phyloP scores from a whole-genome alignment of 2,888 invertebrate species.

The Drosophila crucigera region DNA sequence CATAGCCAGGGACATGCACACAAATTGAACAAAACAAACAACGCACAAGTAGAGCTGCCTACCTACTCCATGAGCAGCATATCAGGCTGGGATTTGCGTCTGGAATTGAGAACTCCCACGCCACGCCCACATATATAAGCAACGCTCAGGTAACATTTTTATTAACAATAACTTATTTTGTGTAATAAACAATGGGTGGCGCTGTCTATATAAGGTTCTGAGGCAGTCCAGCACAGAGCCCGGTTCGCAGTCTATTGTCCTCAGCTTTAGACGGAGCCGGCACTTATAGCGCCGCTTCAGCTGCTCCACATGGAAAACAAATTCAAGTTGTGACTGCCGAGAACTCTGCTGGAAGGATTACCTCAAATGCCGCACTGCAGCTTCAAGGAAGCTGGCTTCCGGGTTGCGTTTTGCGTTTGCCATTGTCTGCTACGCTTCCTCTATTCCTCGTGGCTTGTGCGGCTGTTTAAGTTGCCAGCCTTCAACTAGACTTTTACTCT shows the following conservation, averaged over 20 bases:
- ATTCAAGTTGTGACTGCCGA: slow-evolving; percentile 55
- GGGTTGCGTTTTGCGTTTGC: slow-evolving; percentile 18
- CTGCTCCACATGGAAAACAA: slow-evolving; percentile 64
- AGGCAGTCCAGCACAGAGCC: slow-evolving; percentile 2
- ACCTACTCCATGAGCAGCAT: slow-evolving; percentile 1
- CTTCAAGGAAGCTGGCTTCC: slow-evolving; percentile 44
- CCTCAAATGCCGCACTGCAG: slow-evolving; percentile 58
- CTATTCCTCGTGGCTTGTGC: slow-evolving; percentile 21
- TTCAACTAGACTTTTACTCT: neutral
- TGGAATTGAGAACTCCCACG: slow-evolving; percentile 15
- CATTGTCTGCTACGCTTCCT: slow-evolving; percentile 21
- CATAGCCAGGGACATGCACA: slow-evolving; percentile 52
- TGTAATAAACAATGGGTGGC: slow-evolving; percentile 63
- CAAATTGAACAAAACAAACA: slow-evolving; percentile 51
- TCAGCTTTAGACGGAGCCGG: slow-evolving; percentile 24
- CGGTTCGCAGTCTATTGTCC: slow-evolving; percentile 13
- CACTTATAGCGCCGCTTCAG: slow-evolving; percentile 58
- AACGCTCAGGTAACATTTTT: slow-evolving; percentile 54
- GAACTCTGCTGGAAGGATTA: slow-evolving; percentile 67
- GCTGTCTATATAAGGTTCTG: slow-evolving; percentile 40
- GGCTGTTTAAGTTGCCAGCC: slow-evolving; percentile 25
- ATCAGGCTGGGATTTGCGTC: slow-evolving; percentile 32
- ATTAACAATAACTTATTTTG: slow-evolving; percentile 70
- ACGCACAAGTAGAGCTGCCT: slow-evolving; percentile 5
- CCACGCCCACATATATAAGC: neutral